Evolutionary conservation across 1,140 invertebrate species (phyloP).

Genomic region (Platyura marginata): DNA sequence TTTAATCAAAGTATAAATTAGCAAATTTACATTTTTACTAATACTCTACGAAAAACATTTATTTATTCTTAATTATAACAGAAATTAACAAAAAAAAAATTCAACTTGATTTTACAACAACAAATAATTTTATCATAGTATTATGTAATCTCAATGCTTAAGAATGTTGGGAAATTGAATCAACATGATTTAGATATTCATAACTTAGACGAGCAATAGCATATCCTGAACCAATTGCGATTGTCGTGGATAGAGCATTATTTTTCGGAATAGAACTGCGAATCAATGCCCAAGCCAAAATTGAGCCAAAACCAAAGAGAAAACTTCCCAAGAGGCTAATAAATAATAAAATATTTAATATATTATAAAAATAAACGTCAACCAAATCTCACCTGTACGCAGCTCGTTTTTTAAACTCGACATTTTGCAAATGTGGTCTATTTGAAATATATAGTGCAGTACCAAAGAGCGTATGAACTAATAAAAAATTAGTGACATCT

Average conservation of each 20-base stretch:
- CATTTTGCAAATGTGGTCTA: slow-evolving; percentile 32
- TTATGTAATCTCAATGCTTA: too few species aligned
- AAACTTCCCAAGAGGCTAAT: slow-evolving; percentile 39
- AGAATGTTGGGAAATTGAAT: too few species aligned
- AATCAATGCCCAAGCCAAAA: slow-evolving; percentile 49
- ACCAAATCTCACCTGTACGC: slow-evolving; percentile 28
- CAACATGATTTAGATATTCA: slow-evolving; percentile 25
- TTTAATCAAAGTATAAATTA: too few species aligned
- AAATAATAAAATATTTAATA: slow-evolving; percentile 7
- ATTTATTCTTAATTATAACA: too few species aligned
- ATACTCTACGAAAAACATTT: too few species aligned
- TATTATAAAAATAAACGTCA: neutral
- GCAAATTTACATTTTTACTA: too few species aligned
- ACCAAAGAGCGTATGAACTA: slow-evolving; percentile 34
- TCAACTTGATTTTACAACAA: too few species aligned
- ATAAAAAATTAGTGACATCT: slow-evolving; percentile 36
- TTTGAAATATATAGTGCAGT: slow-evolving; percentile 42
- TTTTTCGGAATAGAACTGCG: slow-evolving; percentile 43
- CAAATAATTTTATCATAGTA: too few species aligned
- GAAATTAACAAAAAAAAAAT: too few species aligned
- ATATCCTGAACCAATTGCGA: slow-evolving; percentile 35
- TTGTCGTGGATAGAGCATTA: slow-evolving; percentile 31
- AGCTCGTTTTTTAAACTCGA: slow-evolving; percentile 23
- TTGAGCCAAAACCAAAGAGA: slow-evolving; percentile 51
- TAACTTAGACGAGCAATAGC: slow-evolving; percentile 36